A percentile compares a stretch with the other conserved stretches of the same genome.
These are phyloP conservation scores for Helleia helle DNA, from an alignment of 2,888 invertebrate species.

Conservation along the genomic window DNA sequence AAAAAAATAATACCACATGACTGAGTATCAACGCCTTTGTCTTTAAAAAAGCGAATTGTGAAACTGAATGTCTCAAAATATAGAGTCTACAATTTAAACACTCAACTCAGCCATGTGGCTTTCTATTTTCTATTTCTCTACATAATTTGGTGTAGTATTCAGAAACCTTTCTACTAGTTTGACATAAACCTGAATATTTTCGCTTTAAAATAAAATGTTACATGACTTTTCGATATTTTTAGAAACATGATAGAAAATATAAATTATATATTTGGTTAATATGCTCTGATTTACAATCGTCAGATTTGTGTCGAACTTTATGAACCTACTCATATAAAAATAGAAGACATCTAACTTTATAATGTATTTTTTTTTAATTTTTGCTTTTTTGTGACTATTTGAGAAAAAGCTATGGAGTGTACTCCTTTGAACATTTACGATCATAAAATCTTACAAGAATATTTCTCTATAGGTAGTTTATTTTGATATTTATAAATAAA, in stretches of 20 bases:
- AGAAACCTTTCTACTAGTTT: constrained; percentile 1
- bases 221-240: background rate
- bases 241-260: background rate
- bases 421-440: constrained; percentile 4
- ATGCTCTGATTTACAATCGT: background rate
- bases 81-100: background rate
- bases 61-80: background rate
- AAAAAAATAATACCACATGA: background rate
- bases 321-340: constrained; percentile 8
- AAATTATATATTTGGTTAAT: background rate
- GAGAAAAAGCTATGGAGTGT: background rate
- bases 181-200: constrained; percentile 8
- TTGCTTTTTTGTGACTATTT: constrained; percentile 4
- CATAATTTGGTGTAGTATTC: constrained; percentile 4
- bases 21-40: background rate
- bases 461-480: constrained; percentile 1
- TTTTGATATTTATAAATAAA: background rate
- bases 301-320: background rate
- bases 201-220: no score
- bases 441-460: constrained; percentile 7
- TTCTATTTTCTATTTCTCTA: background rate
- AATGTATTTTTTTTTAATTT: background rate
- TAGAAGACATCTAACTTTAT: constrained; percentile 7
- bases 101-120: background rate
- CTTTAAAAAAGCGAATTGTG: background rate